phyloP scores from a whole-genome alignment of 1,140 invertebrate species.

The Leptopilina boulardi region DNA sequence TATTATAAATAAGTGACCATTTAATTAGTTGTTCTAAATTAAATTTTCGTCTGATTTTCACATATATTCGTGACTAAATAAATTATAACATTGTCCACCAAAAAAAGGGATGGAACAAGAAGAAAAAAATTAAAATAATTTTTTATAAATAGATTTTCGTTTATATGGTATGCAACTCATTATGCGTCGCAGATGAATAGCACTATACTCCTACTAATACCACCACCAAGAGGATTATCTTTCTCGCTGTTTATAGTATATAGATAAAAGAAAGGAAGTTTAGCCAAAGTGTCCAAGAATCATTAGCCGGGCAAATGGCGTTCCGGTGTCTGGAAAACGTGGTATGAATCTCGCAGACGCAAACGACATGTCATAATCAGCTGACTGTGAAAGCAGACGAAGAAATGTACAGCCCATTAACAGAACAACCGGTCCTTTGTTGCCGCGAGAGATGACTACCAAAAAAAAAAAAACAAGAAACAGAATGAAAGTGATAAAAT shows the following conservation, averaged over 20 bases:
- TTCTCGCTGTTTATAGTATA: not conserved
- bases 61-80: no score
- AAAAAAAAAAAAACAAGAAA: no score
- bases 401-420: slow-evolving; percentile 73
- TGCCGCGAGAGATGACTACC: slow-evolving; percentile 54
- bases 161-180: not conserved
- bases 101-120: no score
- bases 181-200: not conserved
- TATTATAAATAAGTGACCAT: not conserved
- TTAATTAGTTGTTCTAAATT: not conserved
- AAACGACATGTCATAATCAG: slow-evolving; percentile 75
- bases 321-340: slow-evolving; percentile 71
- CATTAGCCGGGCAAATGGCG: slow-evolving; percentile 73
- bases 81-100: no score
- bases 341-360: slow-evolving; percentile 68
- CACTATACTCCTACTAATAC: not conserved
- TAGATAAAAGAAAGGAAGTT: slow-evolving; percentile 34
- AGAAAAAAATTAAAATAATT: no score
- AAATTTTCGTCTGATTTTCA: no score
- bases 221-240: not conserved
- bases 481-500: not conserved
- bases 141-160: no score
- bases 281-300: slow-evolving; percentile 69
- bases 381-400: slow-evolving; percentile 73
- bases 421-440: slow-evolving; percentile 71